Base-by-base conservation (phyloP, 2,888 invertebrate species). In the Campoletis raptor region DNA sequence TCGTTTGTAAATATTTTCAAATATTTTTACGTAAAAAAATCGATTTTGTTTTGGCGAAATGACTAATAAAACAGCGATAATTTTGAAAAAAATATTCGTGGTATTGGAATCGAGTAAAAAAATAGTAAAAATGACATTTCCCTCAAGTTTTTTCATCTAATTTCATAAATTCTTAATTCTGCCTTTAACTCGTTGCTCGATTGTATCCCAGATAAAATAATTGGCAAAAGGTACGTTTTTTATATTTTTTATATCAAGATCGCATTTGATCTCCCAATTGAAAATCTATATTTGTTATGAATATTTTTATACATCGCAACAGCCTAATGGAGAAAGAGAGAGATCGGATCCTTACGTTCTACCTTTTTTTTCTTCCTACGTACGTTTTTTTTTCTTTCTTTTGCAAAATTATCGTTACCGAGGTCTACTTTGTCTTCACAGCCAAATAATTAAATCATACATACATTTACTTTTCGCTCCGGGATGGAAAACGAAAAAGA, bases 371-470 rank as follows among this genome's bases (percentile, higher is more conserved):
- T 30, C 2, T 12, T 24, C 24, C 40, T 77, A 66, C 36, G 18
- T 69, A 30, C 37, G 30, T 54, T 77, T 30, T 18, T 45, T 40
- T n/a, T 5, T 78, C 12, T 42, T 72, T 24, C 24, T 73, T n/a
- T 48, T 24, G 52, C 54, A 54, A 57, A 37, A 45, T 4, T 74
- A 18, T 74, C 30, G 30, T 70, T 40, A n/a, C 10, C 69, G 45
- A 70, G 18, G 30, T 8, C 54, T 21, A 21, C 24, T 15, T 78
- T 66, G 83, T 86, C 66, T 81, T 86, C 86, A 86, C 86, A 86
- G 86, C 86, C 83, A 83, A 86, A 77, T 73, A 83, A 83, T 72
- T 86, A 81, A 86, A 86, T 73, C 48, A 86, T 37, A 77, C 45
- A 81, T 15, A 36, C 10, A 57, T 7, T 40, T 36, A 79, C 42